Evolutionary conservation across 1,140 invertebrate genomes (phyloP), one percentile per base, ranked within the genome.

Genomic region (Neomicropteryx cornuta): DNA sequence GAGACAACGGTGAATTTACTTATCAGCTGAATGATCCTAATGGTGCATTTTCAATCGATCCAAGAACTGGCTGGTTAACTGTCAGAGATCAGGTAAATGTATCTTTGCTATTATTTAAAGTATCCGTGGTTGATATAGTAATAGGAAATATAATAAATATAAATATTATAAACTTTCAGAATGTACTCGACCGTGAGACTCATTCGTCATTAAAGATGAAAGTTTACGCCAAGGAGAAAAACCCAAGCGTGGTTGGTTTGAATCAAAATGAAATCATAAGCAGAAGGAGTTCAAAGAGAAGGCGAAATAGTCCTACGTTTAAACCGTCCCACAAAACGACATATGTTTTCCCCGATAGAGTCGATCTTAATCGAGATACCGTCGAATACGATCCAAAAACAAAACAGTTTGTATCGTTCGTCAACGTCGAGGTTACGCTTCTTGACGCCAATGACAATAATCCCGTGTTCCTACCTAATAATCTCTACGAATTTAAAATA

Each of bases 401-500:
- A 33, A 61, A 51, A 47, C 63, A 59, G 60, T 49, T 56, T 50
- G 73, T 48, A 58, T 76, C 79, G 2, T 77, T 69, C 19, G 83
- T 85, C 0, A 72, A 71, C n/a, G 79, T 88, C 1, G 81, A 86
- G 62, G 80, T 88, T 0, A 84, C 82, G 0, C 53, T 91, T 14
- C 62, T 90, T 1, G 87, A 90, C 55, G 82, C 83, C 5, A 91
- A 90, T 57, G 87, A 90, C 42, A 90, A 90, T 50, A 88, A 86
- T 50, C 87, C 87, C 0, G 76, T 76, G 5, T 91, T 90, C 51
- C 68, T 86, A 10, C 83, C 85, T 1, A 79, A 74, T 29, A 89
- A 88, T 56, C 59, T 89, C 0, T 90, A 89, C 49, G 77, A 83
- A 42, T 81, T 90, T 41, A 68, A 74, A 21, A 70, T 86, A 0